Conservation (phyloP, 2,113 vertebrate species). For the Bubo scandiacus region DNA sequence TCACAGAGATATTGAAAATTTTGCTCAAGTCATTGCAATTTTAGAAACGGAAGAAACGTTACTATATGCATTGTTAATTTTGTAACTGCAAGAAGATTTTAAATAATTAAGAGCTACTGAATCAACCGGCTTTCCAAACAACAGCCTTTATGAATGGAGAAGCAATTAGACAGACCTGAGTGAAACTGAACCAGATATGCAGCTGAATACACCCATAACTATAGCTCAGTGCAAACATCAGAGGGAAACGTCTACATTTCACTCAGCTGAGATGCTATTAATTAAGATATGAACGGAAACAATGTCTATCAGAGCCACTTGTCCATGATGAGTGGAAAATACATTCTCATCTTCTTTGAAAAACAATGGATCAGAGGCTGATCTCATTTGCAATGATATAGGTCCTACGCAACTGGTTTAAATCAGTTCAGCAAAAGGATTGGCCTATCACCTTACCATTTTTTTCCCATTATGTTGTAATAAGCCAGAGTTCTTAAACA, state of each 20-base stretch:
- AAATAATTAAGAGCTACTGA: conserved; percentile 82
- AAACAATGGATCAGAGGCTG: neutral
- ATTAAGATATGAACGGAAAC: conserved; percentile 38
- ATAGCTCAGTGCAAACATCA: conserved; percentile 68
- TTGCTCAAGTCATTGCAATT: neutral
- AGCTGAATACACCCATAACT: conserved; percentile 62
- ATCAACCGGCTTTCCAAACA: conserved; percentile 74
- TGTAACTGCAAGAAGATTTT: conserved; percentile 60
- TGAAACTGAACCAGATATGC: conserved; percentile 80
- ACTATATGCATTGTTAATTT: conserved; percentile 62
- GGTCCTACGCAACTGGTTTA: neutral
- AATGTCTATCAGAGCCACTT: neutral
- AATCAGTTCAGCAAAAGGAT: neutral
- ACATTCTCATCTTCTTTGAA: neutral
- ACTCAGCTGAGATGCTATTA: conserved; percentile 27
- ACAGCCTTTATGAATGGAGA: conserved; percentile 80
- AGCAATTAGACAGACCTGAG: conserved; percentile 74
- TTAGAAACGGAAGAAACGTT: neutral
- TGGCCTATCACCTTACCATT: conserved; percentile 7
- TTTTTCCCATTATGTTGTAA: neutral
- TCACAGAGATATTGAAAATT: neutral
- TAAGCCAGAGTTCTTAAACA: neutral
- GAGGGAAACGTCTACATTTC: conserved; percentile 58
- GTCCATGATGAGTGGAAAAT: conserved; percentile 42
- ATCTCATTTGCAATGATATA: neutral